Conservation (phyloP, 1,140 invertebrate species). For the Ostrea edulis region DNA sequence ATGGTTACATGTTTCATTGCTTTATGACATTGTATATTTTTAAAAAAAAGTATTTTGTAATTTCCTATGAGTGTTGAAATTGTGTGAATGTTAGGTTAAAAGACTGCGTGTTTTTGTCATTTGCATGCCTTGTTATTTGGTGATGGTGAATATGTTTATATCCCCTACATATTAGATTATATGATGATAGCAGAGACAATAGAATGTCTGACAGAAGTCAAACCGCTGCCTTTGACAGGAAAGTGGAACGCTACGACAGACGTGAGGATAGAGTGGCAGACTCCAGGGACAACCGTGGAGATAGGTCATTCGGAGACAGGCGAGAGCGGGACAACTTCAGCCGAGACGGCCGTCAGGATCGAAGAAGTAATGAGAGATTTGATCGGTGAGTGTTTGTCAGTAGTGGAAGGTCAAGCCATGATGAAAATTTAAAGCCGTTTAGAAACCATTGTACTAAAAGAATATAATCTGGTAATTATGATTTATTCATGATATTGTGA, state of each 20-base stretch:
- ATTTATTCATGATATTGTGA: not conserved
- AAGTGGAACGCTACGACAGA: slow-evolving; percentile 64
- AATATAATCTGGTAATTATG: no score
- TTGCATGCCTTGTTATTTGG: slow-evolving; percentile 26
- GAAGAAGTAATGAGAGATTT: slow-evolving; percentile 55
- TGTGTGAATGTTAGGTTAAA: not conserved
- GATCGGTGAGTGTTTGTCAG: slow-evolving; percentile 44
- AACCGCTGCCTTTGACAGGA: slow-evolving; percentile 54
- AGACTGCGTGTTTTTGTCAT: not conserved
- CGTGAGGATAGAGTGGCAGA: slow-evolving; percentile 49
- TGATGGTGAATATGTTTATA: slow-evolving; percentile 21
- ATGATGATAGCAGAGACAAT: slow-evolving; percentile 44
- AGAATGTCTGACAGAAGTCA: slow-evolving; percentile 22
- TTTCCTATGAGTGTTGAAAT: not conserved
- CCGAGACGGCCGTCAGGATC: slow-evolving; percentile 39
- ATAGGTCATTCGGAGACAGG: slow-evolving; percentile 45
- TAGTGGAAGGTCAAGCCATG: not conserved
- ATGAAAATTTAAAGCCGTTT: not conserved
- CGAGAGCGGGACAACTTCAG: slow-evolving; percentile 45
- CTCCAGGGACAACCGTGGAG: slow-evolving; percentile 31
- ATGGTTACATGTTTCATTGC: not conserved
- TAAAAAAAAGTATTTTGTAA: not conserved
- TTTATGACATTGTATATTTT: not conserved
- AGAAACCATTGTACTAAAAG: no score
- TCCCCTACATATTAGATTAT: slow-evolving; percentile 40